A percentile compares a stretch with the other conserved stretches of the same genome.
These are phyloP conservation scores for Pseudomugil tenellus DNA, from an alignment of 2,797 vertebrate species.

Conservation along the genomic window DNA sequence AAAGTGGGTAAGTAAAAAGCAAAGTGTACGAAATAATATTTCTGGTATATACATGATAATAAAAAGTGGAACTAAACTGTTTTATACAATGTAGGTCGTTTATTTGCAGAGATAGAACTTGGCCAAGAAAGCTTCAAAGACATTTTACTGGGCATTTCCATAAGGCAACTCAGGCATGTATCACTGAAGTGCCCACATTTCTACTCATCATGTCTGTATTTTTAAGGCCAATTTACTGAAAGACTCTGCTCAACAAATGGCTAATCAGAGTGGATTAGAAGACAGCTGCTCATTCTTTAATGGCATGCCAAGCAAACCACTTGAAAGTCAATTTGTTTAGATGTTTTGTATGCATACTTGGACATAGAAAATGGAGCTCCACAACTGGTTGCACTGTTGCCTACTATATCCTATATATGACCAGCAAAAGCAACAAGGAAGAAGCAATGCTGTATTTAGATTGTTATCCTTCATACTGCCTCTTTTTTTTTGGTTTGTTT, in stretches of 20 bases:
- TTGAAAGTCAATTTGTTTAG: neutral
- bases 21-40: neutral
- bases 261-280: neutral
- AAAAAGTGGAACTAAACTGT: neutral
- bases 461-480: no score
- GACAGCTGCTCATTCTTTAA: neutral
- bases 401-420: no score
- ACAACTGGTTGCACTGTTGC: no score
- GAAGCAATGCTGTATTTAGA: no score
- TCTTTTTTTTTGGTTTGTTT: no score
- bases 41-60: neutral
- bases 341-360: neutral
- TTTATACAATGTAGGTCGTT: neutral
- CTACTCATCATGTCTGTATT: no score
- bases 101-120: neutral
- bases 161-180: no score
- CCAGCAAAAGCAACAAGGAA: no score
- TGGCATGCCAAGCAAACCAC: neutral
- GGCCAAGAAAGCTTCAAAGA: neutral
- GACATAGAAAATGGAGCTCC: neutral
- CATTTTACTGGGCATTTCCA: neutral
- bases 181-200: no score
- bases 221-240: neutral
- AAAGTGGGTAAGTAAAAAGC: neutral
- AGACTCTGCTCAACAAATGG: neutral